Base-by-base conservation (phyloP, 2,113 vertebrate species). In the Vulpes lagopus region DNA sequence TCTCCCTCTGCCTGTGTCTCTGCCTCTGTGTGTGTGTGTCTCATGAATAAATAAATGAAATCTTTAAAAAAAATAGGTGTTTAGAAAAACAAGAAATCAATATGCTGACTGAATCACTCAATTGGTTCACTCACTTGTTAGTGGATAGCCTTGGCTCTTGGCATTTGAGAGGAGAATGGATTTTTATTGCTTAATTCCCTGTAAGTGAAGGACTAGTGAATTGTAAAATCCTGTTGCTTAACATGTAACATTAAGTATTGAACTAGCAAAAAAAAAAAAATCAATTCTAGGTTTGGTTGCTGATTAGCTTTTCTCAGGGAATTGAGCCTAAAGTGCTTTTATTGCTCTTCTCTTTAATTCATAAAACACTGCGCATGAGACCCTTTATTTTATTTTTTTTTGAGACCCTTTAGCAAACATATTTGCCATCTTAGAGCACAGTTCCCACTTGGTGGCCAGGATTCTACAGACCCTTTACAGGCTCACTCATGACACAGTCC, bases 101-200 rank as follows among this genome's bases (percentile, higher is more conserved):
- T 98, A 85, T 87, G 69, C 91, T 95, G 53, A 94, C 89, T 73
- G 96, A 97, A 95, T 94, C 90, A 80, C 93, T 97, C 92, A 23
- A 96, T 98, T 87, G 69, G 78, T 95, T 97, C 69, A 0, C 69
- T 98, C 95, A 35, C 64, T 93, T 97, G 94, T 91, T 96, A 97
- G 97, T 53, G 73, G 1, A 25, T 69, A 93, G 89, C 85, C 97
- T 82, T 92, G 92, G 96, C 95, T 98, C 96, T 96, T 94, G 97
- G 98, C 97, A 92, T 98, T 98, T 97, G 97, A 97, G 89, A 97
- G 93, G 93, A 79, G 97, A 98, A 98, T 98, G 96, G 98, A 98
- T 98, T 99, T 98, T 98, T 98, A 98, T 98, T 98, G 98, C 98
- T 98, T 98, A 98, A 98, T 98, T 98, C 98, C 91, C 98, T 96